Conservation (phyloP, 2,888 invertebrate genomes). For the Rhodophaea formosa region DNA sequence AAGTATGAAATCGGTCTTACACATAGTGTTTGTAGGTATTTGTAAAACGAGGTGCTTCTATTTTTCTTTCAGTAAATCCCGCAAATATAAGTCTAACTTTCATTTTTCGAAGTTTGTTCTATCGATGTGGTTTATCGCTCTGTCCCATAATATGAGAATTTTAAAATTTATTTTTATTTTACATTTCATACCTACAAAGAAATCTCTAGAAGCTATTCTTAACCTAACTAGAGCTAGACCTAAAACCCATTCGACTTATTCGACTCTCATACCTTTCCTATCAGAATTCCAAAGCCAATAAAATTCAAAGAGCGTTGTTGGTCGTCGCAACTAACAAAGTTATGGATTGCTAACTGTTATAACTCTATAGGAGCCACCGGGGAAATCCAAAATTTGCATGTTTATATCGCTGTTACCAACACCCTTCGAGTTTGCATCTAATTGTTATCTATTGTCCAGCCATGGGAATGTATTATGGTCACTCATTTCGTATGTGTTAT, state of each 20-base stretch:
- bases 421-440: constrained; percentile 70
- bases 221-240: too few relatives aligned
- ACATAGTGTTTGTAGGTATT: too few relatives aligned
- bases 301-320: constrained; percentile 6
- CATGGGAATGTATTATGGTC: constrained; percentile 59
- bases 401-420: constrained; percentile 52
- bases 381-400: constrained; percentile 74
- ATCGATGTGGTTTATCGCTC: too few relatives aligned
- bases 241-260: neutral
- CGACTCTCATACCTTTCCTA: neutral
- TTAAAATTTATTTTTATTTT: too few relatives aligned
- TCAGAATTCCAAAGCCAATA: constrained; percentile 3
- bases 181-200: too few relatives aligned
- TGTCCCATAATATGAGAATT: too few relatives aligned
- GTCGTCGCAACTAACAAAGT: constrained; percentile 8
- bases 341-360: constrained; percentile 34
- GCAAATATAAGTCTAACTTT: too few relatives aligned
- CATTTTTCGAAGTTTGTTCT: too few relatives aligned
- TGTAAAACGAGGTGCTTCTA: too few relatives aligned
- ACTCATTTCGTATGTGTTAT: constrained; percentile 18
- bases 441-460: constrained; percentile 69
- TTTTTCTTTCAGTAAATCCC: too few relatives aligned
- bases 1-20: too few relatives aligned
- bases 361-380: constrained; percentile 62
- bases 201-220: too few relatives aligned